Evolutionary conservation across 2,888 invertebrate species (phyloP).

Genomic region (Spicauda simplicius): DNA sequence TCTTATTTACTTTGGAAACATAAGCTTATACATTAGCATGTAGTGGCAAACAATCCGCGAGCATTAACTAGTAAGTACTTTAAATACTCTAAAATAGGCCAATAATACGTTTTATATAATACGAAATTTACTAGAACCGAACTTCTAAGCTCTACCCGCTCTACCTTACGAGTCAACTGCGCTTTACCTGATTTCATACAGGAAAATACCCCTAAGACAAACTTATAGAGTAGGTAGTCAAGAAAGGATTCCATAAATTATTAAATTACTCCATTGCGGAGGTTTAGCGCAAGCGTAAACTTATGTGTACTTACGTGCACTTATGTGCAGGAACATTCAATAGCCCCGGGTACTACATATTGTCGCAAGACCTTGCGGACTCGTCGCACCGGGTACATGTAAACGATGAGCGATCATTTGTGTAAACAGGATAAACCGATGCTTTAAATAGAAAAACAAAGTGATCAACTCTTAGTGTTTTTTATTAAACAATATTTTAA

Average conservation of each 20-base stretch:
- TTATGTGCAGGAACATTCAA: constrained; percentile 36
- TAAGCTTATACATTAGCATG: no score
- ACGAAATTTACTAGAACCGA: not conserved
- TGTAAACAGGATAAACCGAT: no score
- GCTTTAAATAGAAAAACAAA: no score
- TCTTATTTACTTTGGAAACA: no score
- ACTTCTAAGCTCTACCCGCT: not conserved
- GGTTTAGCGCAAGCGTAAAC: constrained; percentile 36
- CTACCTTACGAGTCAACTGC: constrained; percentile 3
- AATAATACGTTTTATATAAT: not conserved
- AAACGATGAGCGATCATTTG: not conserved
- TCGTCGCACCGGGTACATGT: constrained; percentile 2
- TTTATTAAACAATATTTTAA: no score
- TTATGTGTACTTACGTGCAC: constrained; percentile 35
- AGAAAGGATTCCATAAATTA: constrained; percentile 37
- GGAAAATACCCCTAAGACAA: constrained; percentile 36
- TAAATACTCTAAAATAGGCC: no score
- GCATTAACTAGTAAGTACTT: no score
- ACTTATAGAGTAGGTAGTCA: constrained; percentile 33
- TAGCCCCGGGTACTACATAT: constrained; percentile 34
- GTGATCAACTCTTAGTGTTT: no score
- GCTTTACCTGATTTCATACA: constrained; percentile 23
- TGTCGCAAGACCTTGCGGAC: constrained; percentile 24
- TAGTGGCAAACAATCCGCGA: no score
- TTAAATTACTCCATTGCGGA: constrained; percentile 36